Conservation (phyloP, 2,113 vertebrate species). For the Festucalex cinctus region DNA sequence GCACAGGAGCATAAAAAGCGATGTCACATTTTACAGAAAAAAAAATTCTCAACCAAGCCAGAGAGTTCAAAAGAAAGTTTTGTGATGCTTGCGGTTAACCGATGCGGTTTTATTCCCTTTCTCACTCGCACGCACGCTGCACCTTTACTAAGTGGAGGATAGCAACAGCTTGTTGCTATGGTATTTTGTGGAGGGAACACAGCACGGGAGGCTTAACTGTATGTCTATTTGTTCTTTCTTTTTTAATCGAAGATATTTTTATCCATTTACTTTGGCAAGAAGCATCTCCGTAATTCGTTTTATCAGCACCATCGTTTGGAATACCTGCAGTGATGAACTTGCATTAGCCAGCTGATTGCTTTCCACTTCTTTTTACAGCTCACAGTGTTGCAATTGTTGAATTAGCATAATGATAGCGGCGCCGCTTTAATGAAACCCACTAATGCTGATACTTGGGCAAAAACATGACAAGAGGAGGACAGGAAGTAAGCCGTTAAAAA, state of each 20-base stretch:
- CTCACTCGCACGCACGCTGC: background rate
- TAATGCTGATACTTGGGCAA: background rate
- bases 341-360: constrained; percentile 21
- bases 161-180: constrained; percentile 28
- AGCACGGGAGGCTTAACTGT: constrained; percentile 12
- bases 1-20: no score
- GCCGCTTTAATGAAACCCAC: background rate
- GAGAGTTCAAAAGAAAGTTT: background rate
- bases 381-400: constrained; percentile 20
- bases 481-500: background rate
- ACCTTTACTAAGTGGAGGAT: background rate
- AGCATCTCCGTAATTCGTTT: background rate
- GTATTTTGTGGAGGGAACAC: constrained; percentile 15
- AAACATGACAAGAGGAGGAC: background rate
- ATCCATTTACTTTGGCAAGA: constrained; percentile 2
- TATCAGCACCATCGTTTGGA: constrained; percentile 19
- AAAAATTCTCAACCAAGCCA: background rate
- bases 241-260: background rate
- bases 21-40: no score
- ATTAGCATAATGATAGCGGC: constrained; percentile 26
- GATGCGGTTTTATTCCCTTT: background rate
- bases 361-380: background rate
- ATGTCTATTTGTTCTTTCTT: background rate
- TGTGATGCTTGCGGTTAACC: background rate
- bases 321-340: constrained; percentile 21